Evolutionary conservation across 2,113 vertebrate genomes (phyloP).

Genomic region (Cettia cetti): DNA sequence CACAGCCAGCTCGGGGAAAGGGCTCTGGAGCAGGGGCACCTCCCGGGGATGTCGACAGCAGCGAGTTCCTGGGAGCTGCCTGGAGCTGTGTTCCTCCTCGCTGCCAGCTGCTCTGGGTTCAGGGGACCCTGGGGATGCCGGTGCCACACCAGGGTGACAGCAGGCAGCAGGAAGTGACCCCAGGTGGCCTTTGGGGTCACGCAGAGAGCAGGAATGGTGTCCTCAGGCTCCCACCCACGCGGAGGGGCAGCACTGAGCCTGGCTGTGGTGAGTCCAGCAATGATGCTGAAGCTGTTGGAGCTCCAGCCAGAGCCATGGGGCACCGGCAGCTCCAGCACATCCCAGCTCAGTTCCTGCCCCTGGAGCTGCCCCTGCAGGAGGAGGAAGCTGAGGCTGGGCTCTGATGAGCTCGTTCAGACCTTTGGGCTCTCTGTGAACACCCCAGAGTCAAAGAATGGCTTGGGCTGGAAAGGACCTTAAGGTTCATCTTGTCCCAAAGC

Average conservation of each 20-base stretch:
- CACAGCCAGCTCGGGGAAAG: background rate
- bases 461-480: background rate
- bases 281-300: accelerated
- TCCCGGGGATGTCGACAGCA: accelerated
- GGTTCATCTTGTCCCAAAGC: background rate
- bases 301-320: accelerated
- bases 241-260: accelerated
- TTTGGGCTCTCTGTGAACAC: background rate
- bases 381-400: background rate
- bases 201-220: background rate
- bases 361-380: background rate
- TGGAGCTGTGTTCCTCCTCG: accelerated
- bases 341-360: background rate
- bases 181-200: background rate
- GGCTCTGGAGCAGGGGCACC: background rate
- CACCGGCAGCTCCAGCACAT: accelerated
- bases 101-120: background rate
- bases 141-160: accelerated
- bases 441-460: background rate
- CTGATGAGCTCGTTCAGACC: background rate
- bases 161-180: background rate
- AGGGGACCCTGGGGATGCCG: background rate
- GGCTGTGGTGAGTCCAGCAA: background rate
- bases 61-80: accelerated
- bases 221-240: accelerated